Evolutionary conservation across 2,113 vertebrate species (phyloP).

Genomic region (Phalacrocorax brasilianus): DNA sequence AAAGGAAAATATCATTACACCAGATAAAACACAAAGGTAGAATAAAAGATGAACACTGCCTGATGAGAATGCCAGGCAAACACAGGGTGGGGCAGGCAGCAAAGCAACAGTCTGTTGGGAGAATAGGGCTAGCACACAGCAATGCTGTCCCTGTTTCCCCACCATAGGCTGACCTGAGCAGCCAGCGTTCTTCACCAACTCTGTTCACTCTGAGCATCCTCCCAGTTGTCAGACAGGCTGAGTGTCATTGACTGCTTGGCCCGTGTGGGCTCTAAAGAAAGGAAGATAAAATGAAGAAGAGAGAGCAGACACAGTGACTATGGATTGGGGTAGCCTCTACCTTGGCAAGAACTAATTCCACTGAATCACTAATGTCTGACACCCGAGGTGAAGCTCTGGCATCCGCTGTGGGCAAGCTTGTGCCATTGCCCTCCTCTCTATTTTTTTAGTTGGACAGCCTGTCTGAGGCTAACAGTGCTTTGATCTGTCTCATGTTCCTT

Average conservation of each 20-base stretch:
- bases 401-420: neutral
- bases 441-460: neutral
- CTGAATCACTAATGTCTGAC: neutral
- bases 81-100: neutral
- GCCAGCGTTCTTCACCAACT: neutral
- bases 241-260: neutral
- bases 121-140: neutral
- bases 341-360: neutral
- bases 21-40: neutral
- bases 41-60: neutral
- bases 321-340: neutral
- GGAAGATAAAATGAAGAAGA: neutral
- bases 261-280: neutral
- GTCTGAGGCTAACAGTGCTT: neutral
- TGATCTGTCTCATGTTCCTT: neutral
- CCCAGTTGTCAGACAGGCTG: neutral
- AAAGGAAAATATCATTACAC: neutral
- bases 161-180: accelerated
- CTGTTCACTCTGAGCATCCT: neutral
- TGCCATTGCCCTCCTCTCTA: neutral
- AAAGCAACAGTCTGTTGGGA: neutral
- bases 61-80: neutral
- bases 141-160: neutral
- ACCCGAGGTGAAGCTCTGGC: accelerated
- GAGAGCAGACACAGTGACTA: neutral